phyloP scores from a whole-genome alignment of 2,113 vertebrate genomes.

The Megatriorchis doriae region DNA sequence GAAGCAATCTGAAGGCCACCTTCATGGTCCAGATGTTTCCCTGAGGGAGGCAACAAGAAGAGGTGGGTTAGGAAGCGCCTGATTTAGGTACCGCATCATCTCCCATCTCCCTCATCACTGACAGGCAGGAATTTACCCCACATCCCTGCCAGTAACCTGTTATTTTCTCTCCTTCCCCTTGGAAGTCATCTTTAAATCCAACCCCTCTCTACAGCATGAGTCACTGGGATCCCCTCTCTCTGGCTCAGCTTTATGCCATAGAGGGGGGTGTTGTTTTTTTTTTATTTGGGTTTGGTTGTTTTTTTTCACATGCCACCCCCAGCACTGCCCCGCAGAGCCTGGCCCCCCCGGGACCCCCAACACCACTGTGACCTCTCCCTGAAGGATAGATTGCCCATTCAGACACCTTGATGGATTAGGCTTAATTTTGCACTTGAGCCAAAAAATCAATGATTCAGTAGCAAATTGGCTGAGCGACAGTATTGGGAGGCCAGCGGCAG shows the following conservation, averaged over 20 bases:
- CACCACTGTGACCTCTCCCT: neutral
- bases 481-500: neutral
- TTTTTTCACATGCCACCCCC: neutral
- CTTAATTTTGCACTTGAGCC: neutral
- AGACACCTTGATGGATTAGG: neutral
- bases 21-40: conserved; percentile 81
- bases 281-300: neutral
- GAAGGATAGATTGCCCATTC: neutral
- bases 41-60: conserved; percentile 4
- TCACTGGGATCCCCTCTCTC: neutral
- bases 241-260: neutral
- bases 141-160: neutral
- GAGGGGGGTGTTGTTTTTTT: neutral
- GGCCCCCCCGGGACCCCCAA: fast-evolving
- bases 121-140: neutral
- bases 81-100: fast-evolving
- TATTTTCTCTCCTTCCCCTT: neutral
- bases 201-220: neutral
- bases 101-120: neutral
- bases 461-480: neutral
- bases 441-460: neutral
- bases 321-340: neutral
- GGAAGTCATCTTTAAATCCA: neutral
- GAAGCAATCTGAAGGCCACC: conserved; percentile 74
- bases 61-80: neutral